phyloP scores from a whole-genome alignment of 2,797 vertebrate species.

The Parotocinclus haroldoi region DNA sequence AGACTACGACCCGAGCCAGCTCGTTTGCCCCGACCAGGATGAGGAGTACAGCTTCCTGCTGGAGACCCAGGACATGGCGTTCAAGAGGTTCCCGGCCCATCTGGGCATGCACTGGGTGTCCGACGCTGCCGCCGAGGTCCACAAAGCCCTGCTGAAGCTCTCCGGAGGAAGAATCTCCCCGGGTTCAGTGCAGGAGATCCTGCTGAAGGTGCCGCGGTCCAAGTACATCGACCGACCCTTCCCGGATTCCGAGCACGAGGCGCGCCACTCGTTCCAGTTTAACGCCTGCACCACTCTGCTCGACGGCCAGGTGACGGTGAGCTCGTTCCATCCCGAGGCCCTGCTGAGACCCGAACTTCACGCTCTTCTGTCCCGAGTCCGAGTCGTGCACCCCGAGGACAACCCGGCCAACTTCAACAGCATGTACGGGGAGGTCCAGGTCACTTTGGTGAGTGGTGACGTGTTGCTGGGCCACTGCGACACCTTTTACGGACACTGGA shows the following conservation, averaged over 20 bases:
- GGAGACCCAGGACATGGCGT: conserved; percentile 83
- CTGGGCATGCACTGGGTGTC: conserved; percentile 87
- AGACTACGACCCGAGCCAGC: conserved; percentile 69
- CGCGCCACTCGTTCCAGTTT: conserved; percentile 89
- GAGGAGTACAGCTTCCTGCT: conserved; percentile 71
- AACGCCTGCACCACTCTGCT: conserved; percentile 80
- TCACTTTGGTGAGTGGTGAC: conserved; percentile 73
- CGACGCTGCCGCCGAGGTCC: conserved; percentile 74
- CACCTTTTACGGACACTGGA: conserved; percentile 90
- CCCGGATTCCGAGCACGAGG: conserved; percentile 83
- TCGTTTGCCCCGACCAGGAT: conserved; percentile 52
- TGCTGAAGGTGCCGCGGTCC: conserved; percentile 79
- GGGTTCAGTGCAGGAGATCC: conserved; percentile 68
- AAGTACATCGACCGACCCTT: conserved; percentile 87
- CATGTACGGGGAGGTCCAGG: conserved; percentile 83
- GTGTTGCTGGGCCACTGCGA: conserved; percentile 76
- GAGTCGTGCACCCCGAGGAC: conserved; percentile 80
- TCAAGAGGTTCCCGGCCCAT: conserved; percentile 86
- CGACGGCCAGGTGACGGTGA: conserved; percentile 76
- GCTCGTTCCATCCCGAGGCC: conserved; percentile 69
- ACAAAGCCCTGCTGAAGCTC: conserved; percentile 65
- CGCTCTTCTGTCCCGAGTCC: conserved; percentile 74
- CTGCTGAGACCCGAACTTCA: conserved; percentile 70
- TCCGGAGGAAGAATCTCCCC: conserved; percentile 61
- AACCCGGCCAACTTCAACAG: conserved; percentile 83